Conservation (phyloP, 1,140 invertebrate genomes). For the Phymorhynchus buccinoides region DNA sequence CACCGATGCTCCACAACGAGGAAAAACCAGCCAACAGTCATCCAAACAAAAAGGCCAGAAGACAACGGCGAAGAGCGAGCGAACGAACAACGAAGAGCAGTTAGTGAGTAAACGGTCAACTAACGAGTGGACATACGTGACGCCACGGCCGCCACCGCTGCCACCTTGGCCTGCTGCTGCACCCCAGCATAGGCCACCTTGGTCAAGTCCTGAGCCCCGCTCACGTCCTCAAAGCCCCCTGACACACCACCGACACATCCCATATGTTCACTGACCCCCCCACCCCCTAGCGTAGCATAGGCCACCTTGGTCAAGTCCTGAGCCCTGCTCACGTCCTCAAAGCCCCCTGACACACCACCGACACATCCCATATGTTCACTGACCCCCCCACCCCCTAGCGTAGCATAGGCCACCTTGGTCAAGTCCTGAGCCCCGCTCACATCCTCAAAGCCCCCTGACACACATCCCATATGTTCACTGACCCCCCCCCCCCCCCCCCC, state of each 20-base stretch:
- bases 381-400: no score
- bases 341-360: conserved; percentile 78
- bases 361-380: no score
- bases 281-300: no score
- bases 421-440: conserved; percentile 78
- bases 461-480: no score
- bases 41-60: no score
- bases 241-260: no score
- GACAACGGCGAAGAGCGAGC: conserved; percentile 21
- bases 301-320: conserved; percentile 78
- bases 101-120: conserved; percentile 42
- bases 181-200: conserved; percentile 75
- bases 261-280: no score
- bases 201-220: conserved; percentile 78
- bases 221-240: conserved; percentile 80
- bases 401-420: conserved; percentile 75
- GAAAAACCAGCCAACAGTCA: conserved; percentile 3
- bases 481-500: no score
- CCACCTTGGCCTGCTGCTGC: conserved; percentile 75
- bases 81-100: no score
- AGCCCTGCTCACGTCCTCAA: conserved; percentile 79
- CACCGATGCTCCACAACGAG: conserved; percentile 1
- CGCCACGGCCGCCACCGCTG: conserved; percentile 61
- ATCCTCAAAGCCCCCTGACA: conserved; percentile 79
- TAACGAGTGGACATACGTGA: conserved; percentile 54